phyloP scores from a whole-genome alignment of 2,797 vertebrate species.

The Falco concolor region DNA sequence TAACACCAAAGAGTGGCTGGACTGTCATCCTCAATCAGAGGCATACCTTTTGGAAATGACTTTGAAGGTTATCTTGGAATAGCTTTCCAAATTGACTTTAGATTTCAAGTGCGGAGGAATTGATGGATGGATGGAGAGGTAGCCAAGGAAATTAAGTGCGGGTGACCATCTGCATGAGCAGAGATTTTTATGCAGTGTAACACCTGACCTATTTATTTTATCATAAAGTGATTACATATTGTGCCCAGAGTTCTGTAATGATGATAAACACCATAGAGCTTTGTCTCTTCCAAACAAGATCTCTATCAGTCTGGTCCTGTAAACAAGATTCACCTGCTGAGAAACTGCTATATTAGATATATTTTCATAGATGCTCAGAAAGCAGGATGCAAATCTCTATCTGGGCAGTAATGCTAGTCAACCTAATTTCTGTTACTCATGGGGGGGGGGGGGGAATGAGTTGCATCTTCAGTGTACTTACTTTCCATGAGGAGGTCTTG shows the following conservation, averaged over 20 bases:
- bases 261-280: neutral
- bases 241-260: neutral
- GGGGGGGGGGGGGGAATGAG: neutral
- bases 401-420: neutral
- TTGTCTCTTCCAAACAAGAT: neutral
- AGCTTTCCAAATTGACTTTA: neutral
- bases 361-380: neutral
- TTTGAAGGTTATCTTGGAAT: neutral
- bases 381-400: neutral
- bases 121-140: neutral
- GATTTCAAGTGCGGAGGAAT: neutral
- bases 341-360: neutral
- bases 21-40: neutral
- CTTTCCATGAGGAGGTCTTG: neutral
- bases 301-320: neutral
- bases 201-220: neutral
- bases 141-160: neutral
- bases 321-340: neutral
- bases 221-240: neutral
- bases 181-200: neutral
- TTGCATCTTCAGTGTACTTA: neutral
- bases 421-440: neutral
- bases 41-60: neutral
- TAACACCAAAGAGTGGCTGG: neutral
- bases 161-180: neutral